phyloP scores from a whole-genome alignment of 2,888 invertebrate species.

The Sacculina carcini region DNA sequence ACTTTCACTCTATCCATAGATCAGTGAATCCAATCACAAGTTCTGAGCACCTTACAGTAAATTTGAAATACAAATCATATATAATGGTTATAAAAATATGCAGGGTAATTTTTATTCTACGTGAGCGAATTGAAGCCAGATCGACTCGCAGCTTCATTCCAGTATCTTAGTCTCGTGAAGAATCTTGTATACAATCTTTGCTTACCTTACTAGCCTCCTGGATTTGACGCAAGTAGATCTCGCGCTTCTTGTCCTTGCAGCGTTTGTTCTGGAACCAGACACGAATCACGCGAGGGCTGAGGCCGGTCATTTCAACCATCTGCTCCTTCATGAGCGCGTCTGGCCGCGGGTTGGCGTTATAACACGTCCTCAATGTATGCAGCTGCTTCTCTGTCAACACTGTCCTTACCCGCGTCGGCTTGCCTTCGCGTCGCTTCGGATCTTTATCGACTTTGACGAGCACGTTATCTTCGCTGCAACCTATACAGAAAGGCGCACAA shows the following conservation, averaged over 20 bases:
- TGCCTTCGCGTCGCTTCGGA: slow-evolving; percentile 35
- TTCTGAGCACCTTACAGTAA: too few species aligned
- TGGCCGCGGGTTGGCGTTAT: slow-evolving; percentile 72
- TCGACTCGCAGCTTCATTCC: too few species aligned
- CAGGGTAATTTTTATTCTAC: too few species aligned
- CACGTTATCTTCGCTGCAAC: slow-evolving; percentile 43
- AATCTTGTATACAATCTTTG: not conserved
- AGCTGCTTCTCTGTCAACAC: slow-evolving; percentile 96
- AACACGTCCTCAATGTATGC: slow-evolving; percentile 48
- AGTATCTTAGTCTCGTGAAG: too few species aligned
- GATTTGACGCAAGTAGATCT: slow-evolving; percentile 11
- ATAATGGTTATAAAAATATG: too few species aligned
- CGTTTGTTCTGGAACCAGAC: slow-evolving; percentile 99
- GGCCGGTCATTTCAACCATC: slow-evolving; percentile 91
- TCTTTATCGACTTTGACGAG: slow-evolving; percentile 24
- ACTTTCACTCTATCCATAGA: too few species aligned
- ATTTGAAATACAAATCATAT: too few species aligned
- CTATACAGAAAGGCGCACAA: too few species aligned
- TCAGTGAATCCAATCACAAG: too few species aligned
- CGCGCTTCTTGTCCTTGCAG: slow-evolving; percentile 74
- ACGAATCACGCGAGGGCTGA: slow-evolving; percentile 91
- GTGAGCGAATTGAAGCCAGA: too few species aligned
- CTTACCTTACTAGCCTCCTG: slow-evolving; percentile 12
- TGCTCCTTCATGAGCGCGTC: slow-evolving; percentile 99
- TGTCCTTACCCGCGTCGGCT: slow-evolving; percentile 92